These are phyloP conservation scores for Heliocidaris tuberculata DNA, from an alignment of 35 echinoderm and acorn worm species.

Conservation along the genomic window DNA sequence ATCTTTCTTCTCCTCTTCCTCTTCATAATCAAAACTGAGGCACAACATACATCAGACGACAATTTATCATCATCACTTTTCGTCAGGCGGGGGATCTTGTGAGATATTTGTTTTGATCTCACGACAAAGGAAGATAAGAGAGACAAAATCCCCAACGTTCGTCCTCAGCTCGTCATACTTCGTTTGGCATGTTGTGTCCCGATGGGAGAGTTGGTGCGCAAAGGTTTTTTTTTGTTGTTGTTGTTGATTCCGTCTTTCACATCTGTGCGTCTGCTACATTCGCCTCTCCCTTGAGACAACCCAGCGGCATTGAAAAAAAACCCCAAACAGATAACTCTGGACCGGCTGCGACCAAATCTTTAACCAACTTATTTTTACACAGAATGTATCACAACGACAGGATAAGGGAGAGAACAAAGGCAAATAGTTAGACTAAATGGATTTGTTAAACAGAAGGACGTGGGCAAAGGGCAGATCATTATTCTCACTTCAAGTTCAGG, in stretches of 20 bases:
- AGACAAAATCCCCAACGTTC: not conserved
- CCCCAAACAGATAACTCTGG: not conserved
- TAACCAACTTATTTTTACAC: not conserved
- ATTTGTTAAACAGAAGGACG: not conserved
- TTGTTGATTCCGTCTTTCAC: not conserved
- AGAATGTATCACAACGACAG: not conserved
- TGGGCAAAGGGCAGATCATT: not conserved
- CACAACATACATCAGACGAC: not conserved
- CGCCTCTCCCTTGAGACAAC: not conserved
- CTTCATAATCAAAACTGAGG: not conserved
- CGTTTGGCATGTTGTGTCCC: not conserved
- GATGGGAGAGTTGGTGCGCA: not conserved
- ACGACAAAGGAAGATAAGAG: not conserved
- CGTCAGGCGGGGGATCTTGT: not conserved
- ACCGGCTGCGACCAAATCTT: not conserved
- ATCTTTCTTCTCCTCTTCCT: not conserved
- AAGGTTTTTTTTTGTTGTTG: no score
- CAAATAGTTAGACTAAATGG: not conserved
- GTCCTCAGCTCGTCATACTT: not conserved
- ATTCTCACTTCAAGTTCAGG: no score
- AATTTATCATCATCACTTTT: slow-evolving; percentile 14
- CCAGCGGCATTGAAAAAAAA: not conserved
- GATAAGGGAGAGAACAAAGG: not conserved
- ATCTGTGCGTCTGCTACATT: not conserved
- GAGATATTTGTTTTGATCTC: slow-evolving; percentile 18